phyloP scores from a whole-genome alignment of 2,888 invertebrate species.

The Baccha elongata region DNA sequence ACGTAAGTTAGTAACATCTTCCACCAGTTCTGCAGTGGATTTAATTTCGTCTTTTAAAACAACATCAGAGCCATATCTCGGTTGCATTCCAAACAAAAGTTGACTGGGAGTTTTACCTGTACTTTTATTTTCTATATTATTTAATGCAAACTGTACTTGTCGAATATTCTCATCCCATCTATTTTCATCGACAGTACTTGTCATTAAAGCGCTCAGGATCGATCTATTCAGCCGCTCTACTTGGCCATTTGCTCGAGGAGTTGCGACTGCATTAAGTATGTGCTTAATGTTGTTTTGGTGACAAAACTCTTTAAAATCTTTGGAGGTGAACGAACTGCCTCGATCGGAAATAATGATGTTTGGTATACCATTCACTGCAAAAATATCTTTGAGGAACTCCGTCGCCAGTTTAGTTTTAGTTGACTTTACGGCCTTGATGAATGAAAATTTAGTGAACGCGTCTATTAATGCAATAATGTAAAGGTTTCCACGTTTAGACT shows the following conservation, averaged over 20 bases:
- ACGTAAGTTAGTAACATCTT: neutral
- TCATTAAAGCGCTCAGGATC: conserved; percentile 59
- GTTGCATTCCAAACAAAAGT: neutral
- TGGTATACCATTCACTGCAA: conserved; percentile 75
- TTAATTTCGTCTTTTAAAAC: conserved; percentile 14
- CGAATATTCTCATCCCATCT: conserved; percentile 66
- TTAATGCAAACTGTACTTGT: conserved; percentile 63
- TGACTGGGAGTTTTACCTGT: neutral
- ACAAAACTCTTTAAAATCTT: conserved; percentile 77
- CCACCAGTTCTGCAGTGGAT: conserved; percentile 5
- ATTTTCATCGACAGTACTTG: conserved; percentile 59
- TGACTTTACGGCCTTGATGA: conserved; percentile 76
- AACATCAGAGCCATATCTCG: neutral
- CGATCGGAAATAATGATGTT: conserved; percentile 78
- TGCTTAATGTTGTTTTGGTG: conserved; percentile 51
- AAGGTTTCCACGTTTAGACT: conserved; percentile 75
- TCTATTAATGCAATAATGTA: conserved; percentile 78
- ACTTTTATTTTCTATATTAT: conserved; percentile 5
- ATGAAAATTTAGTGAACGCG: conserved; percentile 78
- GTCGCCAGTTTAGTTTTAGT: conserved; percentile 76
- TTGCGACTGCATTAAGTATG: conserved; percentile 57
- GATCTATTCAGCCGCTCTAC: conserved; percentile 73
- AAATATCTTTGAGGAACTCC: conserved; percentile 75
- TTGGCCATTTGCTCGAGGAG: conserved; percentile 75
- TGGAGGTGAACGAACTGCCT: conserved; percentile 79